Evolutionary conservation across 2,113 vertebrate species (phyloP).

Genomic region (Chunga burmeisteri): DNA sequence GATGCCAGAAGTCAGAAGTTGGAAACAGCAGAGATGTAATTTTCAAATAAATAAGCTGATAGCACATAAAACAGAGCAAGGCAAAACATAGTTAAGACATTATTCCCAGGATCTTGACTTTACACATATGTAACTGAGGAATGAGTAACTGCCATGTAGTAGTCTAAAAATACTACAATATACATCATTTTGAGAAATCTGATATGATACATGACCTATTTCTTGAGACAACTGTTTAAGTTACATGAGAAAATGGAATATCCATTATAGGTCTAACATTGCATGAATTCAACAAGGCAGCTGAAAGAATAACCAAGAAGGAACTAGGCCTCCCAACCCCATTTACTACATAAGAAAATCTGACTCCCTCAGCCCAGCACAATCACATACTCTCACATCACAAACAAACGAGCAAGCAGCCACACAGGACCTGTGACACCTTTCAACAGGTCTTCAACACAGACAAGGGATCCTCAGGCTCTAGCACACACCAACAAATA

Average conservation of each 20-base stretch:
- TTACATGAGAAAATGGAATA: neutral
- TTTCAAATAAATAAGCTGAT: constrained; percentile 89
- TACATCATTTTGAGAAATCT: neutral
- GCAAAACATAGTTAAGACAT: neutral
- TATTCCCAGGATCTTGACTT: neutral
- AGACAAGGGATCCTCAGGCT: neutral
- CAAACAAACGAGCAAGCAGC: neutral
- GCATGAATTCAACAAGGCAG: neutral
- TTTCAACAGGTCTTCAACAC: neutral
- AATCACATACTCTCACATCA: neutral
- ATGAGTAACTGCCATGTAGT: neutral
- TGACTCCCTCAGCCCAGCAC: neutral
- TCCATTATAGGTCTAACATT: neutral
- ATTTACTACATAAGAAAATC: neutral
- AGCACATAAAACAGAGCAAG: neutral
- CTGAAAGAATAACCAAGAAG: neutral
- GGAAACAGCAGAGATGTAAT: constrained; percentile 88
- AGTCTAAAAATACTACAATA: neutral
- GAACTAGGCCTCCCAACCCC: neutral
- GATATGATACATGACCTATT: neutral
- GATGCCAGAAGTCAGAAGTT: constrained; percentile 93
- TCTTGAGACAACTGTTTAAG: neutral
- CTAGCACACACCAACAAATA: neutral
- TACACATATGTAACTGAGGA: neutral
- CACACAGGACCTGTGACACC: neutral